These are phyloP conservation scores for Drosophila biarmipes DNA, from an alignment of 1,140 invertebrate species.

Conservation along the genomic window DNA sequence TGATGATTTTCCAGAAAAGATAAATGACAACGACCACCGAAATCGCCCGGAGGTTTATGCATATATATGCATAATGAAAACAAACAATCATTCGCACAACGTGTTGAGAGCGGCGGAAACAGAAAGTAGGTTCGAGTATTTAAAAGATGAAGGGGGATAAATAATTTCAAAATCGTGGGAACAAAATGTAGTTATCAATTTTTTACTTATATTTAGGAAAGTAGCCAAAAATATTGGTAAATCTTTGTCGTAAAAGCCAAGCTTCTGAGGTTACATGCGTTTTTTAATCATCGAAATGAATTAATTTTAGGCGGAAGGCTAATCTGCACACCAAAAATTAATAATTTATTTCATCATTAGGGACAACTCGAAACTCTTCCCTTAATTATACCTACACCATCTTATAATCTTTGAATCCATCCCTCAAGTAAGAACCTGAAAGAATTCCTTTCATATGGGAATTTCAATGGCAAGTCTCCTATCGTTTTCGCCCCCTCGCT, in stretches of 20 bases:
- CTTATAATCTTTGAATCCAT: conserved; percentile 5
- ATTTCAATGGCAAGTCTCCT: conserved; percentile 17
- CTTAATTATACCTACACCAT: neutral
- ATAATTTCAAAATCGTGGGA: conserved; percentile 1
- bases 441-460: conserved; percentile 29
- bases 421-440: conserved; percentile 12
- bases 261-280: no score
- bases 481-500: conserved; percentile 14
- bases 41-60: conserved; percentile 46
- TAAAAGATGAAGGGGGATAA: neutral
- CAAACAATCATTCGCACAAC: conserved; percentile 18
- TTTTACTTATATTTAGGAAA: no score
- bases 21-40: conserved; percentile 70
- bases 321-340: neutral
- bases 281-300: neutral
- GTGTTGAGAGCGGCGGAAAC: conserved; percentile 1
- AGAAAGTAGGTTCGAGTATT: neutral
- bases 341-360: neutral
- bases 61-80: conserved; percentile 46
- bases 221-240: no score
- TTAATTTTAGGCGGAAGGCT: neutral
- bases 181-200: neutral
- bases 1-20: conserved; percentile 74
- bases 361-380: neutral
- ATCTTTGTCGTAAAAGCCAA: no score